Evolutionary conservation across 2,888 invertebrate genomes (phyloP), one percentile per base, ranked within the genome.

Genomic region (Lomographa bimaculata): DNA sequence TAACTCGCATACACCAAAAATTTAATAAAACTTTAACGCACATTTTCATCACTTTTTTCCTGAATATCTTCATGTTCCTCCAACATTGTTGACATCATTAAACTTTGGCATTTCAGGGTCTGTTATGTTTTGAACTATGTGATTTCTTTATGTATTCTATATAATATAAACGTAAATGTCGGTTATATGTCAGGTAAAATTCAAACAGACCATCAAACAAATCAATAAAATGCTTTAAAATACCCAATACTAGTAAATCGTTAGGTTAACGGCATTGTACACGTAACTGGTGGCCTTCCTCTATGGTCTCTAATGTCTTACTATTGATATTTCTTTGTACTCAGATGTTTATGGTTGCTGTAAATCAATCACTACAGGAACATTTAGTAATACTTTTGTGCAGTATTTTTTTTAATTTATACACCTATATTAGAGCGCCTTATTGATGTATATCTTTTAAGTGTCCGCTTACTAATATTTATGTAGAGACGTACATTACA

Each of bases 271-370:
- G 38, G 41, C 32, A 41, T 39, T 29, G 40, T 35, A 38, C 37
- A 32, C 27, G 30, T 40, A 29, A 46, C 16, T 23, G 14, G 34
- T 52, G 53, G 40, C 51, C 53, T 57, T 57, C 45, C 30, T 14
- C 14, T 35, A n/a, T n/a, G n/a, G 32, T 41, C 42, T 45, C 24
- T 40, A 28, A 25, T 46, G 16, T 19, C 19, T 32, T 33, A 38
- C 11, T 28, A 50, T 46, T 47, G 47, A 40, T 50, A 33, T 28
- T 46, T 37, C 19, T 32, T 40, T 54, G 20, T 51, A 35, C 50
- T 44, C 34, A 46, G 21, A 50, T 38, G 49, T 66, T 72, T 63
- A 71, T 64, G 46, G 55, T 35, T 46, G 45, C 48, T 49, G 58
- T 71, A 70, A 70, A 71, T 71, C 64, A 64, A 25, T 34, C 34